These are phyloP conservation scores for Melanchra persicariae DNA, from an alignment of 2,888 invertebrate genomes.

Conservation along the genomic window DNA sequence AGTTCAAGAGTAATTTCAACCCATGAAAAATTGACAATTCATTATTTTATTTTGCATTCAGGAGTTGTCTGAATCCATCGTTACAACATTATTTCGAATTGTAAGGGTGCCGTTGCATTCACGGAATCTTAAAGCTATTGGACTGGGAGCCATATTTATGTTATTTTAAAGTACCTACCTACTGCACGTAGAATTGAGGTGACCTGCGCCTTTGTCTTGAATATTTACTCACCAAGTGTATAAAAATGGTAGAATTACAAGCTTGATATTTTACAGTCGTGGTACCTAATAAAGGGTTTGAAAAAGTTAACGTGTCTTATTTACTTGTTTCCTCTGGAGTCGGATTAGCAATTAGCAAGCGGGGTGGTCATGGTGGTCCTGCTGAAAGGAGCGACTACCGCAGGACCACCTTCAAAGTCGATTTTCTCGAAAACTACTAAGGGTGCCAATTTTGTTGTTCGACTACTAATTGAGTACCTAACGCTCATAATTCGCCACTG, in stretches of 20 bases:
- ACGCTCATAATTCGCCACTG: no score
- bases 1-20: background rate
- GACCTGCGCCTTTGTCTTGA: slow-evolving; percentile 27
- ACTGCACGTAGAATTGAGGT: slow-evolving; percentile 36
- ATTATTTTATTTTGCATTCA: no score
- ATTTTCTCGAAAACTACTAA: no score
- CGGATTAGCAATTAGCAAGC: background rate
- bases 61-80: no score
- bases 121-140: background rate
- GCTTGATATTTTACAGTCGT: slow-evolving; percentile 60
- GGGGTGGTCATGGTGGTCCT: no score
- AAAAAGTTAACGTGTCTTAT: slow-evolving; percentile 16
- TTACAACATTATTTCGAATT: no score
- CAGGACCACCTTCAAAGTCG: no score
- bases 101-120: no score
- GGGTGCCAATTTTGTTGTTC: no score
- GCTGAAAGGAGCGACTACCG: no score
- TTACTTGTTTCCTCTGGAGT: background rate
- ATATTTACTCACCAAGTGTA: slow-evolving; percentile 33
- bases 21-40: background rate
- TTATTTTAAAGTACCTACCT: slow-evolving; percentile 30
- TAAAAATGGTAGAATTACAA: slow-evolving; percentile 29
- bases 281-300: slow-evolving; percentile 60
- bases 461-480: no score
- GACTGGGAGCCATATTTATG: slow-evolving; percentile 17